Base-by-base conservation (phyloP, 2,113 vertebrate species). In the Scomber scombrus region DNA sequence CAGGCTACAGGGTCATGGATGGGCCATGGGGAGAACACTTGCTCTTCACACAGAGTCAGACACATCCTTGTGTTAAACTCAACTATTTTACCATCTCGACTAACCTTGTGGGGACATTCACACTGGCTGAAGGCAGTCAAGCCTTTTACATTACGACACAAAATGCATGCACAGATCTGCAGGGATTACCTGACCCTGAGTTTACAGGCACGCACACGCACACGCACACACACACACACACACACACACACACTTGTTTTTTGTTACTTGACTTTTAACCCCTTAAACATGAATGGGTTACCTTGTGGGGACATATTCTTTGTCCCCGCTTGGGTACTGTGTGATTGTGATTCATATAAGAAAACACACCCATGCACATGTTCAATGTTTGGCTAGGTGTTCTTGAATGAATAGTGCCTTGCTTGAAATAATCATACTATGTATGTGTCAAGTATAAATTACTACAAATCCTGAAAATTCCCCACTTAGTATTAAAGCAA, bases 1-100 rank as follows among this genome's bases (percentile, higher is more conserved):
- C 88, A 88, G 85, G 83, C 84, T 86, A 67, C 85, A 81, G 91
- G 86, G 91, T 93, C 91, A 91, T 19, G 19, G 78, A 49, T 29
- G 70, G 93, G 90, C 80, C 80, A 87, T 18, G 1, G 77, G 65
- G 78, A 80, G 69, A 84, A 84, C 80, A 80, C 75, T 71, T 78
- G 47, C 73, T 69, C 84, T 84, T 77, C 47, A 52, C 80, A 86
- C 85, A 51, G 11, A 70, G 11, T 58, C 49, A 26, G 79, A 80
- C 79, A 75, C 60, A 67, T 71, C 62, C 74, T 78, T 31, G 54
- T 34, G 40, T 66, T 73, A 16, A 50, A 46, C 60, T 70, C 29
- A 19, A 26, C 64, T 78, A 11, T 65, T 80, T 75, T 75, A 29
- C 85, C 51, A 45, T 71, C 68, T 61, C 61, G 19, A 12, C 66